A percentile compares a stretch with the other conserved stretches of the same genome.
Evolutionary conservation across 2,797 vertebrate species (phyloP).

Genomic region (Lutjanus campechanus): DNA sequence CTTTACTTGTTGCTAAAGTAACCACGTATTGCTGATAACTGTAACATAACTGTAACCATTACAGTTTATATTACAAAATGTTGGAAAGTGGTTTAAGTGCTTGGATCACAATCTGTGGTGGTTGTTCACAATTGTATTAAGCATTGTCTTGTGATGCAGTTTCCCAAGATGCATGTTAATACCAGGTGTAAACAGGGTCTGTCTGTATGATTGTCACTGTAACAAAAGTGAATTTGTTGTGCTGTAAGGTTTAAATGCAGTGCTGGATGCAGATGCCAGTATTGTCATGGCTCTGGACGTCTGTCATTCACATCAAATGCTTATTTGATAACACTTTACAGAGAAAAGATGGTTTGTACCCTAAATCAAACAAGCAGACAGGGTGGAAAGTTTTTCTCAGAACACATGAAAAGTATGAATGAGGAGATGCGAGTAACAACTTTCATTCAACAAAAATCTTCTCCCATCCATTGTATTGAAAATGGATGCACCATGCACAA

Average conservation of each 20-base stretch:
- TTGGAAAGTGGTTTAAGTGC: too few relatives aligned
- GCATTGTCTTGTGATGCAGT: too few relatives aligned
- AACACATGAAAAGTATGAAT: not conserved
- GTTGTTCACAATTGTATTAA: too few relatives aligned
- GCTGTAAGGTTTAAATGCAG: constrained; percentile 8
- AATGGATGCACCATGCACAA: not conserved
- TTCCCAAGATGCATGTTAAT: too few relatives aligned
- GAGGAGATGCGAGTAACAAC: not conserved
- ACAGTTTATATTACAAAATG: too few relatives aligned
- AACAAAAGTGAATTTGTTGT: not conserved
- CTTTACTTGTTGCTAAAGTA: too few relatives aligned
- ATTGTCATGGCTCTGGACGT: not conserved
- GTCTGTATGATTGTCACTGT: not conserved
- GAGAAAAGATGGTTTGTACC: not conserved
- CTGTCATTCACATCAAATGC: not conserved
- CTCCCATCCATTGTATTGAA: not conserved
- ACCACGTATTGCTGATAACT: too few relatives aligned
- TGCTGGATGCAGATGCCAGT: not conserved
- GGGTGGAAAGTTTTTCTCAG: not conserved
- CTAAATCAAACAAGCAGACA: not conserved
- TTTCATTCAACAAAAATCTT: not conserved
- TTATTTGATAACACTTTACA: not conserved
- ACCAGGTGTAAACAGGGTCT: too few relatives aligned
- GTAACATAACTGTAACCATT: too few relatives aligned
- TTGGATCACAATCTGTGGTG: too few relatives aligned